Base-by-base conservation (phyloP, 2,113 vertebrate species). In the Poicephalus meyeri region DNA sequence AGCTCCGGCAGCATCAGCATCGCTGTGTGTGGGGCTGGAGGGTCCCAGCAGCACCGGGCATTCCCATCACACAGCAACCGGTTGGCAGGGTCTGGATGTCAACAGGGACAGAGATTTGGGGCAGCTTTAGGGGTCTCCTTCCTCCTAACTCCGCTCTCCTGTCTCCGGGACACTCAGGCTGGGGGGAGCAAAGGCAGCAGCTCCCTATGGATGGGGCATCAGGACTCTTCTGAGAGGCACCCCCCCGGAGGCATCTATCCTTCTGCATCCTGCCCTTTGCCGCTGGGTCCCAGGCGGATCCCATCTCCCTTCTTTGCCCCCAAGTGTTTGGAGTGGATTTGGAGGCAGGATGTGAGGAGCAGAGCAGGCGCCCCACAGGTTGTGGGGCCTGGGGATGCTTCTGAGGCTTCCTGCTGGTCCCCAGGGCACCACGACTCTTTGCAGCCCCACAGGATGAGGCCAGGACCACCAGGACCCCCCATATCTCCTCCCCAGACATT, bases 391-490 rank as follows among this genome's bases (percentile, higher is more conserved):
- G 7, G 13, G 33, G 33, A 35, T 35, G 56, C 21, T 35, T 24
- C 56, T 35, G 56, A 13, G 56, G 56, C 33, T 35, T 58, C 56
- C 56, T 58, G 56, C 33, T 58, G 56, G 20, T 35, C 33, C 33
- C 33, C 56, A 58, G 56, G 41, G 26, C 85, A 83, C 42, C 47
- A 35, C 5, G 33, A 10, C 6, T 28, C 52, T 72, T 10, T 3
- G 1, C 82, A 53, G 56, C 9, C 50, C 31, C 1, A 0, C 1
- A 4, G 42, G 47, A 9, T 24, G 47, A 72, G 26, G 16, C 28
- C 66, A 47, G 31, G 31, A 74, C 42, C 4, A 4, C 42, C 0
- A 0, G 44, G n/a, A 72, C 16, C 58, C 66, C 25, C 0, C 0
- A 24, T 24, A 33, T 25, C 16, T 16, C 35, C 7, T 11, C 18